Evolutionary conservation across 2,888 invertebrate species (phyloP).

Genomic region (Trichopoda pennipes): DNA sequence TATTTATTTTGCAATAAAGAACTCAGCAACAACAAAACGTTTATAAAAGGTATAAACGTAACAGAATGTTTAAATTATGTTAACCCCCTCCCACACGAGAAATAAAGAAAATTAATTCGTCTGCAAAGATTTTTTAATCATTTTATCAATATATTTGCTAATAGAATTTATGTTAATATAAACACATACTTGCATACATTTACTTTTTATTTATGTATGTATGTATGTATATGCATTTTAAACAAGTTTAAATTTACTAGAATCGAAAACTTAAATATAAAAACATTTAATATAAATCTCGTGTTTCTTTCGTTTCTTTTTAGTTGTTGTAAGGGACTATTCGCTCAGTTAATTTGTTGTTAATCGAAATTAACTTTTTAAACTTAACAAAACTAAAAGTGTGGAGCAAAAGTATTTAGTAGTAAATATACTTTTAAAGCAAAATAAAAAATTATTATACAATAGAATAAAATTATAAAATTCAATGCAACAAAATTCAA

Average conservation of each 20-base stretch:
- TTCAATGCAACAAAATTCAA: conserved; percentile 44
- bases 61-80: too few species aligned
- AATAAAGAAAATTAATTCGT: too few species aligned
- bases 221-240: conserved; percentile 9
- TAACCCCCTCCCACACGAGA: too few species aligned
- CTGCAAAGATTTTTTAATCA: too few species aligned
- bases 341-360: conserved; percentile 60
- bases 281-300: conserved; percentile 54
- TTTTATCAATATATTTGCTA: too few species aligned
- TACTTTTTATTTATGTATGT: conserved; percentile 16
- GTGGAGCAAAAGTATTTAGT: conserved; percentile 10
- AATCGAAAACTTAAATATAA: conserved; percentile 54
- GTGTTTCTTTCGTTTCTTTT: conserved; percentile 32
- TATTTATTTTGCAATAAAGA: too few species aligned
- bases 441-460: conserved; percentile 41
- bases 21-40: too few species aligned
- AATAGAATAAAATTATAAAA: conserved; percentile 48
- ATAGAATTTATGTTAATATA: too few species aligned
- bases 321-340: conserved; percentile 63
- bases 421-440: conserved; percentile 52
- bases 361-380: conserved; percentile 65
- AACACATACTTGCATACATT: background rate
- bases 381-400: conserved; percentile 62
- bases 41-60: too few species aligned
- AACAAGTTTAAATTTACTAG: conserved; percentile 60